A percentile compares a stretch with the other conserved stretches of the same genome.
phyloP scores from a whole-genome alignment of 2,113 vertebrate genomes.

The Chionis minor region DNA sequence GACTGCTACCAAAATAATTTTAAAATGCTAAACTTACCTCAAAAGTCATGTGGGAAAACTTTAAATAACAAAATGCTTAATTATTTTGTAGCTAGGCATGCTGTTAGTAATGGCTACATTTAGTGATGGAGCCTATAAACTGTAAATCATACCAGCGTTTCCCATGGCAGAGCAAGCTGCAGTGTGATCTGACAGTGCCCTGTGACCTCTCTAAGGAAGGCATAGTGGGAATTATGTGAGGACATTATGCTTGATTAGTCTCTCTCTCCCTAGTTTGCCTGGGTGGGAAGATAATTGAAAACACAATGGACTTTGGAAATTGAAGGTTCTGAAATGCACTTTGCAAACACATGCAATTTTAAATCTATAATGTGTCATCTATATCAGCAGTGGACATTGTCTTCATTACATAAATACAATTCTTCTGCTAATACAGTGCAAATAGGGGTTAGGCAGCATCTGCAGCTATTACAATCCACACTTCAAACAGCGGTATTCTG shows the following conservation, averaged over 20 bases:
- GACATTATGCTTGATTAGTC: constrained; percentile 64
- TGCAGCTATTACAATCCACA: constrained; percentile 24
- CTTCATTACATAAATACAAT: constrained; percentile 56
- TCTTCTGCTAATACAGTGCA: constrained; percentile 47
- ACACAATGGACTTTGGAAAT: constrained; percentile 52
- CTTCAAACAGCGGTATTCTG: neutral
- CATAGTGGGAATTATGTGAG: constrained; percentile 43
- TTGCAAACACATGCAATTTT: constrained; percentile 52
- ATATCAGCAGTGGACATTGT: constrained; percentile 39
- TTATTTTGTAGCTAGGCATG: neutral
- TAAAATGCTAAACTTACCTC: neutral
- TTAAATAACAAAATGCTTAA: constrained; percentile 28
- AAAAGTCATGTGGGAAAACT: neutral
- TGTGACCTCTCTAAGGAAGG: constrained; percentile 14
- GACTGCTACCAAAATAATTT: neutral
- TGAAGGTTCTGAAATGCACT: constrained; percentile 40
- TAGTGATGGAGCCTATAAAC: constrained; percentile 45
- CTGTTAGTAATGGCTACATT: constrained; percentile 44
- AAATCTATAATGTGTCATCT: constrained; percentile 61
- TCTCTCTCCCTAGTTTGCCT: constrained; percentile 47
- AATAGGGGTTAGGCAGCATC: constrained; percentile 48
- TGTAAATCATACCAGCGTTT: constrained; percentile 57
- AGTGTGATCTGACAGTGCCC: neutral
- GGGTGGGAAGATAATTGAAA: constrained; percentile 69
- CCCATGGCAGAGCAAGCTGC: constrained; percentile 35